Evolutionary conservation across 2,113 vertebrate species (phyloP).

Genomic region (Pongo abelii): DNA sequence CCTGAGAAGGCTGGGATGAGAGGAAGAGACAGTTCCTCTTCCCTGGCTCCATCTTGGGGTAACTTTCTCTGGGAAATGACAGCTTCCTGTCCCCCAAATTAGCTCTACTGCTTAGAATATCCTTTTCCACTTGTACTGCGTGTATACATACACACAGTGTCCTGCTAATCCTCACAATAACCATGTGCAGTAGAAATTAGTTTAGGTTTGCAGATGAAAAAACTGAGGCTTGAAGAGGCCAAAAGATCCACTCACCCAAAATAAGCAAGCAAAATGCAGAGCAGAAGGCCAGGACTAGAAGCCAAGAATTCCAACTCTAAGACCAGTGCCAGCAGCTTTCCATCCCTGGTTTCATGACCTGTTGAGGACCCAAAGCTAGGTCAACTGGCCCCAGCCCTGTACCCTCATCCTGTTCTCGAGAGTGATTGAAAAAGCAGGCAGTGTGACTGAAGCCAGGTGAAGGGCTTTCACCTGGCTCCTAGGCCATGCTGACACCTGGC

Average conservation of each 20-base stretch:
- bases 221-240: background rate
- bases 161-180: background rate
- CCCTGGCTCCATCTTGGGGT: background rate
- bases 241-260: background rate
- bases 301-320: conserved; percentile 28
- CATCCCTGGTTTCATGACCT: background rate
- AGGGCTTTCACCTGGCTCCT: background rate
- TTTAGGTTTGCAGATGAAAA: conserved; percentile 46
- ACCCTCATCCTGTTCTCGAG: background rate
- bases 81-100: conserved; percentile 24
- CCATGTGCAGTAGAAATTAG: background rate
- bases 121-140: conserved; percentile 16
- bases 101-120: conserved; percentile 44
- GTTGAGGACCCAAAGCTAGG: conserved; percentile 15
- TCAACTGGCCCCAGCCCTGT: background rate
- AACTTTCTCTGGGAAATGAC: conserved; percentile 19
- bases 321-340: background rate
- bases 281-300: background rate
- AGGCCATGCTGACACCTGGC: background rate
- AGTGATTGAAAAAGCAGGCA: background rate
- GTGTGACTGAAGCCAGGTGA: background rate
- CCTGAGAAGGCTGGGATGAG: background rate
- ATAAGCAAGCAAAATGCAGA: background rate
- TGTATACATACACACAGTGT: background rate
- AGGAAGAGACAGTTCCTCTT: background rate